Conservation (phyloP, 2,797 vertebrate genomes). For the Etheostoma perlongum region DNA sequence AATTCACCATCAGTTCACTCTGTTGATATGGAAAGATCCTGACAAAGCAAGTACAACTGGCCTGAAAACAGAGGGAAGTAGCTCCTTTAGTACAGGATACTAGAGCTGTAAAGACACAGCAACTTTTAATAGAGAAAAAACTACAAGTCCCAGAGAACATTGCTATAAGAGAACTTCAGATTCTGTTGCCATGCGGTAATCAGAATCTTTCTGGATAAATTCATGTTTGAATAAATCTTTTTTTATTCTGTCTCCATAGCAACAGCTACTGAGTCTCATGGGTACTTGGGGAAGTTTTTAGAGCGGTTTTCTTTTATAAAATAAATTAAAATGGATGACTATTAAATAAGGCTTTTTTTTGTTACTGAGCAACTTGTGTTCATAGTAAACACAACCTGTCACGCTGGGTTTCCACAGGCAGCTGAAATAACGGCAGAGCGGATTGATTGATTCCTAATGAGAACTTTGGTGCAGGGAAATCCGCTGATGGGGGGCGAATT, state of each 20-base stretch:
- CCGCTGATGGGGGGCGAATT: too few relatives aligned
- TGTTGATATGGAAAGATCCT: neutral
- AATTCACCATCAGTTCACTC: slow-evolving; percentile 52
- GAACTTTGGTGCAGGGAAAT: too few relatives aligned
- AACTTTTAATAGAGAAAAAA: neutral
- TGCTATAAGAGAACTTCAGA: neutral
- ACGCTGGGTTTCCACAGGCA: too few relatives aligned
- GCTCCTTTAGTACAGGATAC: neutral
- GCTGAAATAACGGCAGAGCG: too few relatives aligned
- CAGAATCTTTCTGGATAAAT: neutral
- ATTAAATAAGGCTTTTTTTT: neutral
- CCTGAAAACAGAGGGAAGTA: neutral
- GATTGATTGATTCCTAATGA: too few relatives aligned
- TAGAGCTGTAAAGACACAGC: neutral
- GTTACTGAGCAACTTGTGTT: neutral
- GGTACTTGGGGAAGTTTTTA: slow-evolving; percentile 4
- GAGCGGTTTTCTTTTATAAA: neutral
- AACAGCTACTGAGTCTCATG: slow-evolving; percentile 12
- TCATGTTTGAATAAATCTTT: neutral
- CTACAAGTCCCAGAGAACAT: slow-evolving; percentile 18
- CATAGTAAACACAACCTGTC: neutral
- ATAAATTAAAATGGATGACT: too few relatives aligned
- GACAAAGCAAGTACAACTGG: neutral
- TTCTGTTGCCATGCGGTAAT: neutral
- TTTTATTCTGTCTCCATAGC: neutral